Evolutionary conservation across 2,797 vertebrate species (phyloP).

Genomic region (Dromococcyx pavoninus): DNA sequence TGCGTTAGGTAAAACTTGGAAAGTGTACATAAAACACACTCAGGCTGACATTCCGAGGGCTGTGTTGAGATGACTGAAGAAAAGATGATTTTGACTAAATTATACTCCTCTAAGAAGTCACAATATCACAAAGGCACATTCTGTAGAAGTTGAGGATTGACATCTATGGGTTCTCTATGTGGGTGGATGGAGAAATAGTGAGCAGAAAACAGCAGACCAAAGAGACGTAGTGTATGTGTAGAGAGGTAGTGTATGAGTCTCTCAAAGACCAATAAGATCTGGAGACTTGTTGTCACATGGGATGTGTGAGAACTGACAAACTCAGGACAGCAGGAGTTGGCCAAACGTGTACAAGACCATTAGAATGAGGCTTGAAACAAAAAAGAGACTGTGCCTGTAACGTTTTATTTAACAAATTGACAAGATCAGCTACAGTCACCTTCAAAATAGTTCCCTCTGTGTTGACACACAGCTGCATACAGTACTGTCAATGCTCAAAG

Average conservation of each 20-base stretch:
- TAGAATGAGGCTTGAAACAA: too few relatives aligned
- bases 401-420: too few relatives aligned
- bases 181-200: neutral
- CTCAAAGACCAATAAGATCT: neutral
- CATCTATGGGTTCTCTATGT: neutral
- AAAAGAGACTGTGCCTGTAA: too few relatives aligned
- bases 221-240: neutral
- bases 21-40: neutral
- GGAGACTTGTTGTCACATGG: neutral
- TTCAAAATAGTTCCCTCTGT: too few relatives aligned
- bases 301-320: neutral
- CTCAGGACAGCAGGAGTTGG: neutral
- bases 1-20: neutral
- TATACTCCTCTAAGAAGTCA: neutral
- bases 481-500: too few relatives aligned
- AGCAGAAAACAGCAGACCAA: neutral
- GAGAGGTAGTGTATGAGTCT: neutral
- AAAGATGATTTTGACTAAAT: neutral
- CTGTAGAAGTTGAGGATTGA: neutral
- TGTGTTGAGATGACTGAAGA: neutral
- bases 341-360: neutral
- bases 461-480: too few relatives aligned
- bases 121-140: neutral
- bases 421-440: too few relatives aligned
- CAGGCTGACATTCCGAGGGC: neutral